phyloP scores from a whole-genome alignment of 2,888 invertebrate genomes.

The Ischnus inquisitorius region DNA sequence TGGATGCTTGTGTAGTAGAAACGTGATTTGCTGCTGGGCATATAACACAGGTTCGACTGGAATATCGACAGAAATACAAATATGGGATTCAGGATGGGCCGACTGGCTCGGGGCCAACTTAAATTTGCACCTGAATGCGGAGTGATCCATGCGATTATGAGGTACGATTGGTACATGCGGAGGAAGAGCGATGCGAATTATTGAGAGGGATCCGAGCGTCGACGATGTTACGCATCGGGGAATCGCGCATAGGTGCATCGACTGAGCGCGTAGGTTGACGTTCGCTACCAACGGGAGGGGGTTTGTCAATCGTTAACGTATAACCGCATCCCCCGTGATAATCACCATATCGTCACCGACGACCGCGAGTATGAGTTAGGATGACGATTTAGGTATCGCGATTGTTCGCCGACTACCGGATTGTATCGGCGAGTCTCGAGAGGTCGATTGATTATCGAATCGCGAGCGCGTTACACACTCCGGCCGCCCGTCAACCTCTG shows the following conservation, averaged over 20 bases:
- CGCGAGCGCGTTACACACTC: conserved; percentile 7
- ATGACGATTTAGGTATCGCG: conserved; percentile 54
- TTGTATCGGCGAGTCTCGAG: conserved; percentile 9
- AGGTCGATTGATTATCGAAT: conserved; percentile 49
- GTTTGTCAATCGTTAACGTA: conserved; percentile 48
- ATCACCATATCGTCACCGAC: conserved; percentile 64
- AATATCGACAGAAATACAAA: conserved; percentile 63
- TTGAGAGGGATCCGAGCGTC: conserved; percentile 38
- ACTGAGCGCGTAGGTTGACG: conserved; percentile 42
- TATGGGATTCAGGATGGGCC: conserved; percentile 33
- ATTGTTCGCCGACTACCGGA: conserved; percentile 35
- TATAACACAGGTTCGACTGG: conserved; percentile 42
- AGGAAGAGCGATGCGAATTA: not conserved
- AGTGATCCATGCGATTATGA: conserved; percentile 71
- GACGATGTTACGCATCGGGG: conserved; percentile 58
- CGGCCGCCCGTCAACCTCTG: conserved; percentile 33
- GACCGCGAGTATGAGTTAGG: conserved; percentile 57
- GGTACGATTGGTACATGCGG: conserved; percentile 47
- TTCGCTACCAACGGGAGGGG: conserved; percentile 23
- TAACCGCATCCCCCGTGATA: conserved; percentile 43
- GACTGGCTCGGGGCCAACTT: conserved; percentile 62
- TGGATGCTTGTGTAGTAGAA: conserved; percentile 7
- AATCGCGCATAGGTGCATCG: conserved; percentile 41
- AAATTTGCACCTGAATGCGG: conserved; percentile 70
- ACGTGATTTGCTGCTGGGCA: conserved; percentile 56